phyloP scores from a whole-genome alignment of 1,140 invertebrate species.

The Melanaphis sacchari region DNA sequence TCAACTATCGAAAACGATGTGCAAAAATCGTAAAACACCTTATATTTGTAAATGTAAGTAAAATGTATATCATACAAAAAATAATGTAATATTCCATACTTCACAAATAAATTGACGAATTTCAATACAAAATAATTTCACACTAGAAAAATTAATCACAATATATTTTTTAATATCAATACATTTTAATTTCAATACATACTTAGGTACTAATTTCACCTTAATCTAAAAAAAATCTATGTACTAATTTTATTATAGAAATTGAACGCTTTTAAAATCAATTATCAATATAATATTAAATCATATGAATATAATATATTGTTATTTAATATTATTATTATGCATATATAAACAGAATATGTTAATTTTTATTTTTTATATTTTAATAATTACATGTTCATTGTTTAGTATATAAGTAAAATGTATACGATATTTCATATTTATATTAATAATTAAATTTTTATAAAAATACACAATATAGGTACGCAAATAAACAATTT shows the following conservation, averaged over 20 bases:
- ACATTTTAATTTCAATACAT: neutral
- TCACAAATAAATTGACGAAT: neutral
- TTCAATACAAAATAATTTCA: neutral
- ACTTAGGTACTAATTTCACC: neutral
- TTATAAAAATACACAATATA: neutral
- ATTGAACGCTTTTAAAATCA: neutral
- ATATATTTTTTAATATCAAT: neutral
- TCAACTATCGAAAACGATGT: neutral
- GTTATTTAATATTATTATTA: neutral
- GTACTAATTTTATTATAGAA: neutral
- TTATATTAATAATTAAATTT: neutral
- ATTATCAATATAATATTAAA: neutral
- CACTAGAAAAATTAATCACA: neutral
- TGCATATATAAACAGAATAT: neutral
- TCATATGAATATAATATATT: neutral
- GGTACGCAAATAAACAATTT: neutral
- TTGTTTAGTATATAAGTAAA: neutral
- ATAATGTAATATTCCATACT: neutral
- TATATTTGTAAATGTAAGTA: neutral
- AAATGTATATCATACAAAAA: neutral
- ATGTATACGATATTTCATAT: neutral
- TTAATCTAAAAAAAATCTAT: neutral
- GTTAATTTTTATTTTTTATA: neutral
- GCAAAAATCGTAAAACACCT: neutral
- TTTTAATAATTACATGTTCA: neutral